Percentiles rank a stretch among this genome's conserved stretches.
These are phyloP conservation scores for Heterohyrax brucei DNA, from an alignment of 2,797 vertebrate genomes.

Conservation along the genomic window DNA sequence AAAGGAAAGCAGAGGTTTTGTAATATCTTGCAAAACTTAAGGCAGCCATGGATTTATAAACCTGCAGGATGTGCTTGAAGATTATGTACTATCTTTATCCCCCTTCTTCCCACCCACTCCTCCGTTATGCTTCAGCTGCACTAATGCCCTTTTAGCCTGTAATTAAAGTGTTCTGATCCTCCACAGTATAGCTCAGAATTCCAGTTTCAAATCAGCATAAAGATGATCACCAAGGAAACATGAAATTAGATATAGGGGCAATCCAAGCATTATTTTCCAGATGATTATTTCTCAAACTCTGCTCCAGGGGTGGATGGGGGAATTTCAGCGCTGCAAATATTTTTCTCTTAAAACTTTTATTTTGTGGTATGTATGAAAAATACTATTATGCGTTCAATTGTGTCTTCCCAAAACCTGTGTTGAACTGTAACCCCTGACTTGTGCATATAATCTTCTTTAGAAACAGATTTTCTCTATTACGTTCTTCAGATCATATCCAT, in stretches of 20 bases:
- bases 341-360: constrained; percentile 56
- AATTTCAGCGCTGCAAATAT: constrained; percentile 54
- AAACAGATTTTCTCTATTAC: not conserved
- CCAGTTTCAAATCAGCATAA: constrained; percentile 65
- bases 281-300: constrained; percentile 53
- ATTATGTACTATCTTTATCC: constrained; percentile 26
- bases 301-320: not conserved
- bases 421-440: not conserved
- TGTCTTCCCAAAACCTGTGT: not conserved
- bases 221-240: constrained; percentile 65
- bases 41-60: constrained; percentile 15
- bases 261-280: constrained; percentile 38
- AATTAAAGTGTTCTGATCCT: constrained; percentile 79
- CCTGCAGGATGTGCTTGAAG: not conserved
- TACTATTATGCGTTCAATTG: not conserved
- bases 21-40: constrained; percentile 33
- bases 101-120: constrained; percentile 1
- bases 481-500: not conserved
- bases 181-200: constrained; percentile 65
- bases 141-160: constrained; percentile 58
- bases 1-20: constrained; percentile 44
- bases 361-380: constrained; percentile 35
- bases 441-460: not conserved
- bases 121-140: constrained; percentile 63
- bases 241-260: constrained; percentile 45